These are phyloP conservation scores for Oryzias woworae DNA, from an alignment of 2,113 vertebrate species.

Conservation along the genomic window DNA sequence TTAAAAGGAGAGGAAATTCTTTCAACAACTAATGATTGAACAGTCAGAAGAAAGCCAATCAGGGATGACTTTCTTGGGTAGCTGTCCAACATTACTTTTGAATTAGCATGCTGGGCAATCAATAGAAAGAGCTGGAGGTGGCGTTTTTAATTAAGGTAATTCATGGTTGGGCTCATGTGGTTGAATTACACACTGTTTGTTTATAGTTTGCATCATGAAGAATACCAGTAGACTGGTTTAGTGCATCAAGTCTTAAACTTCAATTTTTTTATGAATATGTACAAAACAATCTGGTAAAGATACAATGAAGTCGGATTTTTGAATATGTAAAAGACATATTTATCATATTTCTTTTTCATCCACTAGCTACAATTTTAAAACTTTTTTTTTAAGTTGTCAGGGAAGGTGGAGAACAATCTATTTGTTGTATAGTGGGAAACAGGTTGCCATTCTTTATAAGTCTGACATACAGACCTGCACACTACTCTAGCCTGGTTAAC, in stretches of 20 bases:
- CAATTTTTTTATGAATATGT: neutral
- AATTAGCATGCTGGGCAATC: conserved; percentile 67
- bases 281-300: too few relatives aligned
- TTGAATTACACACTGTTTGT: conserved; percentile 61
- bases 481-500: too few relatives aligned
- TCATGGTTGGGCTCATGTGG: conserved; percentile 67
- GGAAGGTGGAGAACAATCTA: too few relatives aligned
- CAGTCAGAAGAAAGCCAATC: conserved; percentile 35
- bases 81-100: conserved; percentile 70
- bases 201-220: conserved; percentile 34
- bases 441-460: too few relatives aligned
- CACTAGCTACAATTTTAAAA: too few relatives aligned
- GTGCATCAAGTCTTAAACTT: conserved; percentile 8
- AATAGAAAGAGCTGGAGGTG: conserved; percentile 73
- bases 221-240: conserved; percentile 5
- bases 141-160: conserved; percentile 81
- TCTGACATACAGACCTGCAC: too few relatives aligned
- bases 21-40: conserved; percentile 62
- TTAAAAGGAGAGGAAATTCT: conserved; percentile 59
- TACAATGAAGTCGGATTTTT: too few relatives aligned
- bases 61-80: conserved; percentile 50
- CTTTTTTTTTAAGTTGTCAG: too few relatives aligned
- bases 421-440: too few relatives aligned
- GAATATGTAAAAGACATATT: too few relatives aligned
- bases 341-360: too few relatives aligned